Evolutionary conservation across 2,113 vertebrate species (phyloP).

Genomic region (Hypomesus transpacificus): DNA sequence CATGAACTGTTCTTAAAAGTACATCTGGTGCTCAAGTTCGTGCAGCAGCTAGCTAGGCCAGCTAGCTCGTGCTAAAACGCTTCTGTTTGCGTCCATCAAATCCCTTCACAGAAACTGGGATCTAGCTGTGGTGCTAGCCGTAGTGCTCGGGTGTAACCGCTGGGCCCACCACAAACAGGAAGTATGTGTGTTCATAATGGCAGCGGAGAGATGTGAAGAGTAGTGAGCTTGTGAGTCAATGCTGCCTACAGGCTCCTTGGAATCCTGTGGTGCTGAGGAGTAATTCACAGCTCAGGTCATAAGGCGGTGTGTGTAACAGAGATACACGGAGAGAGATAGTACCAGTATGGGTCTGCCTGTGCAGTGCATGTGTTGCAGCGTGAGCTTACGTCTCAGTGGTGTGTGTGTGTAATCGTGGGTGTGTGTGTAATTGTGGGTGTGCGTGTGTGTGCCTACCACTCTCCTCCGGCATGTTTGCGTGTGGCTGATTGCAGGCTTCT

Average conservation of each 20-base stretch:
- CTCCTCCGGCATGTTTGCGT: slow-evolving; percentile 18
- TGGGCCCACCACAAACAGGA: neutral
- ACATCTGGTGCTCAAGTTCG: neutral
- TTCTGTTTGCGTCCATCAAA: no score
- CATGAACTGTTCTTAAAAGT: neutral
- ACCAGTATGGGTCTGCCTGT: no score
- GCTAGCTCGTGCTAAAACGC: no score
- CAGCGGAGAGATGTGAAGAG: slow-evolving; percentile 23
- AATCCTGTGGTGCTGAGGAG: slow-evolving; percentile 28
- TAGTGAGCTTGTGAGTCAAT: slow-evolving; percentile 38
- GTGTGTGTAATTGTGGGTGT: neutral
- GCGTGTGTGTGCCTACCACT: neutral
- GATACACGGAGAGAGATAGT: no score
- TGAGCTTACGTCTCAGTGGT: neutral
- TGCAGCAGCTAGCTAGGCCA: neutral
- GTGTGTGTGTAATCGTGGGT: slow-evolving; percentile 7
- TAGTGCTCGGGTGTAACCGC: neutral
- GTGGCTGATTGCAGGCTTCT: slow-evolving; percentile 9
- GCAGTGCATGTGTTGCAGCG: neutral
- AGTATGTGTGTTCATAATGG: neutral
- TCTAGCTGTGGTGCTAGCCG: neutral
- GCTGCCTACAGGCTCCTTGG: slow-evolving; percentile 13
- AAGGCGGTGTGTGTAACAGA: slow-evolving; percentile 25
- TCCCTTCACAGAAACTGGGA: no score
- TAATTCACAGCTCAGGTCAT: slow-evolving; percentile 45